Evolutionary conservation across 2,797 vertebrate genomes (phyloP), one percentile per base, ranked within the genome.

Genomic region (Danio choprae): DNA sequence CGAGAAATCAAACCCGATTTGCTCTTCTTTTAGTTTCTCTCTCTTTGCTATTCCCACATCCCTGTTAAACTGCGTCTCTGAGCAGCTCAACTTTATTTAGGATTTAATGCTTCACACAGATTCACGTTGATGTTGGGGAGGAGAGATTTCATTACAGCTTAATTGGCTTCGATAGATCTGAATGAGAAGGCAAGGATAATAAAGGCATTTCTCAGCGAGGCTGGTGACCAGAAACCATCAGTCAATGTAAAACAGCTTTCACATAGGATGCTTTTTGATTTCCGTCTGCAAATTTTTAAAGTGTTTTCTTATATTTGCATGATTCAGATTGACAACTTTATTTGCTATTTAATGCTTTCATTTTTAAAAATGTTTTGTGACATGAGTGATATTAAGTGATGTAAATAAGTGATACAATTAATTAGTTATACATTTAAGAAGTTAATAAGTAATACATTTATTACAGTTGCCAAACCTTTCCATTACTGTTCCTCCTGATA

Each of bases 121-220:
- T 84, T 68, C 44, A 77, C 62, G 22, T n/a, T 46, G 59, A 72
- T 77, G 50, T 46, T 16, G 11, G 60, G 60, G 65, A 69, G 73
- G 50, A 73, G 63, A 56, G 36, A 55, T 82, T 79, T 80, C 12
- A 69, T 68, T 82, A 74, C 29, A 53, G 59, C 51, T 15, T 46
- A 85, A 74, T 74, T 16, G 29, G 40, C 40, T 72, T 81, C 55
- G 46, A 68, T 62, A 58, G 36, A 43, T 41, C 62, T 29, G 69
- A 55, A 82, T 79, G 46, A 68, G 53, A 71, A 22, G 63, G 36
- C 8, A 29, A 60, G 46, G 46, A 68, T 74, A 80, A 80, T 18
- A 64, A 50, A 77, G 12, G 29, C 40, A 18, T 29, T 70, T 64
- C 29, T 18, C 46, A 59, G 53, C 18, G 46, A 41, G 8, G 41